These are phyloP conservation scores for Microcebus lehilahytsara DNA, from an alignment of 2,113 vertebrate species.

Conservation along the genomic window DNA sequence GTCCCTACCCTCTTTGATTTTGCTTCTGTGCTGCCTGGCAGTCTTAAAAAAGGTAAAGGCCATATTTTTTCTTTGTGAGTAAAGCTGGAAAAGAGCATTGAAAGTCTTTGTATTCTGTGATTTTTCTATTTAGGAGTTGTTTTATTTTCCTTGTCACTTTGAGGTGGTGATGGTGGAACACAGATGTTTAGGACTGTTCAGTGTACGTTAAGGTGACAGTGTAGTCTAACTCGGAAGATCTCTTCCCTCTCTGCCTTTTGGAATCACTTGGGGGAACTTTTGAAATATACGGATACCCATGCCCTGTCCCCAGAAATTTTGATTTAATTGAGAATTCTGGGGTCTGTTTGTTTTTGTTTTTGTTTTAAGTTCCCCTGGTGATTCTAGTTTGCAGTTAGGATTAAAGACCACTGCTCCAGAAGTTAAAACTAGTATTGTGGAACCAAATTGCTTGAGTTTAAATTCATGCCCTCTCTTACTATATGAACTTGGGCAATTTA, in stretches of 20 bases:
- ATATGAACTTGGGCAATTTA: background rate
- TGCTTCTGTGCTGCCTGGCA: background rate
- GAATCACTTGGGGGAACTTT: background rate
- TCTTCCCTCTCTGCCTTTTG: background rate
- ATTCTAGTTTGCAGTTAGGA: background rate
- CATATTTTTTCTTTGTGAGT: background rate
- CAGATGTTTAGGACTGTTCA: background rate
- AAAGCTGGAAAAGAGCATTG: background rate
- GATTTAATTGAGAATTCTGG: background rate
- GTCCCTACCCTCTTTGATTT: slow-evolving; percentile 19
- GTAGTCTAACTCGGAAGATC: background rate
- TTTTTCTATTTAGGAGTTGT: background rate
- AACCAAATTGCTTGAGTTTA: background rate
- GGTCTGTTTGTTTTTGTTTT: background rate
- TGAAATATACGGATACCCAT: background rate
- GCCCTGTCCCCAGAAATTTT: background rate
- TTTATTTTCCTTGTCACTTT: background rate
- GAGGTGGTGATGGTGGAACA: background rate
- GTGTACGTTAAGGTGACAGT: background rate
- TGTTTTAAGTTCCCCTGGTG: background rate
- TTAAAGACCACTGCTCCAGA: background rate
- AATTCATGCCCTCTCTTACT: background rate
- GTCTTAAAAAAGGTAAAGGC: slow-evolving; percentile 10
- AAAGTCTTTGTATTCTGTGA: background rate
- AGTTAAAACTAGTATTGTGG: background rate